Conservation (phyloP, 2,113 vertebrate species). For the Propithecus coquereli region DNA sequence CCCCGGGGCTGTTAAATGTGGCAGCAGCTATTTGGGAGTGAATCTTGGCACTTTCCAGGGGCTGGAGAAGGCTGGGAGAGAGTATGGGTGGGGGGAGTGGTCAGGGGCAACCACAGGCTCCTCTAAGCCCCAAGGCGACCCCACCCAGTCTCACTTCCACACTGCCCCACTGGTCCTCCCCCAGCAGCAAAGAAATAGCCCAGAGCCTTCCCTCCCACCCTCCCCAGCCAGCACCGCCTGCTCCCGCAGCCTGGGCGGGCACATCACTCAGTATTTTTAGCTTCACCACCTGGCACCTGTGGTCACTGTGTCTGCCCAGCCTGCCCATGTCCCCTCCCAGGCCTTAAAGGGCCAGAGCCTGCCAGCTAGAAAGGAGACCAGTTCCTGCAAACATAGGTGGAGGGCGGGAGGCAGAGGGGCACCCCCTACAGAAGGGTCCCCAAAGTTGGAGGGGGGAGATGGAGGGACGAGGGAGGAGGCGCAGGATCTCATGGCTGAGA, state of each 20-base stretch:
- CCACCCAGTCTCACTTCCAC: not conserved
- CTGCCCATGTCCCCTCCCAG: conserved; percentile 30
- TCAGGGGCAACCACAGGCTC: not conserved
- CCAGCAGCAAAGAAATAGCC: not conserved
- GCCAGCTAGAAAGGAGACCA: not conserved
- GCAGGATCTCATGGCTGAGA: not conserved
- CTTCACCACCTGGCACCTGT: conserved; percentile 74
- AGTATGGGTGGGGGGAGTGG: not conserved
- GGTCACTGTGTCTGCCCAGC: conserved; percentile 68
- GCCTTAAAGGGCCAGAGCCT: conserved; percentile 64
- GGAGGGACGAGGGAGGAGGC: not conserved
- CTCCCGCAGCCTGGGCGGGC: conserved; percentile 3
- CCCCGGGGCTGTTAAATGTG: not conserved
- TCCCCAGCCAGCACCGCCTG: not conserved
- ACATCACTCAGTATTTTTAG: conserved; percentile 75
- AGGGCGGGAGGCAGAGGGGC: not conserved
- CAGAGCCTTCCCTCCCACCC: not conserved
- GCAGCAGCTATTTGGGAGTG: not conserved
- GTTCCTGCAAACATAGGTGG: not conserved
- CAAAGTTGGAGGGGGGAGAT: not conserved
- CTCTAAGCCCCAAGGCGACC: conserved; percentile 12
- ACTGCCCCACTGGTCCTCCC: not conserved
- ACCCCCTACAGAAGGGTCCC: not conserved
- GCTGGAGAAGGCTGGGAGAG: not conserved
- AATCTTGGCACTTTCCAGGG: not conserved